Evolutionary conservation across 2,888 invertebrate species (phyloP), one percentile per base, ranked within the genome.

Genomic region (Cheilosia vernalis): DNA sequence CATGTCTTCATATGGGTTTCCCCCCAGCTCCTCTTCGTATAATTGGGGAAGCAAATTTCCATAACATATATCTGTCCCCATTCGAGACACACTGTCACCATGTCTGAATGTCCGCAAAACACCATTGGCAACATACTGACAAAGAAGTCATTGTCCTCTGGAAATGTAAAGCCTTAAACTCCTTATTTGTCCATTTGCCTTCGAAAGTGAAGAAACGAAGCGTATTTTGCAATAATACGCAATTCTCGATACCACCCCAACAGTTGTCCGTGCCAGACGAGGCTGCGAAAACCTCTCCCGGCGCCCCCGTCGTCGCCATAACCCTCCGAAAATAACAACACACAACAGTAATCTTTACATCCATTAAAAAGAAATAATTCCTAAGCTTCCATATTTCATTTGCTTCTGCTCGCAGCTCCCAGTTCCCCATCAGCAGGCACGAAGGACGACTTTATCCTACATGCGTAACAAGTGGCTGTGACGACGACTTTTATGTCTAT

Each of bases 361-460:
- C 85, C 85, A 85, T 85, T 85, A 85, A 85, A 85, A 85, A 81
- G 85, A 81, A 85, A 85, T 85, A 85, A 85, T 85, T 85, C 81
- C 85, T 81, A 81, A 81, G 85, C 85, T 85, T 67, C 85, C 81
- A 85, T 85, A 85, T 85, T 85, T 85, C 81, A 81, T 85, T 85
- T 72, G 69, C 61, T 73, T 61, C 21, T 42, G 40, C 61, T 66
- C 9, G n/a, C 9, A 9, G 44, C 69, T 61, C 21, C 5, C 19
- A 19, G 40, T 15, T 15, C 13, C 19, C 33, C 21, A 15, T 24
- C 44, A 47, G 6, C 15, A 21, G 13, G 74, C 53, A 76, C 84
- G 64, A 80, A 63, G 64, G 63, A 61, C 64, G 69, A 80, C 61
- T 74, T 85, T 80, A 78, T 81, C 78, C 85, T 77, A 77, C 56